Base-by-base conservation (phyloP, 2,113 vertebrate genomes). In the Passer montanus region DNA sequence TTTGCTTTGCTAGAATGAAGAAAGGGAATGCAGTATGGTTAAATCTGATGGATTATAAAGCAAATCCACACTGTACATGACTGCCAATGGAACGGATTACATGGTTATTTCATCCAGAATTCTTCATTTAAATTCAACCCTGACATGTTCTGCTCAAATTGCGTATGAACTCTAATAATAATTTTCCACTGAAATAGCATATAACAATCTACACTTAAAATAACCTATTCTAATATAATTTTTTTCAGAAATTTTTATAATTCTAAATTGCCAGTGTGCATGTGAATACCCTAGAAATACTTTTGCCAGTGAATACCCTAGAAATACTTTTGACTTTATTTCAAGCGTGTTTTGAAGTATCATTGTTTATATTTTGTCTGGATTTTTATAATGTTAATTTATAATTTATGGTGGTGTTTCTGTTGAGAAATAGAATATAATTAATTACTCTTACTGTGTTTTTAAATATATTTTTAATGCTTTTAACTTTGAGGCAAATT, bases 81-180 rank as follows among this genome's bases (percentile, higher is more conserved):
- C 82, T 75, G 21, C 46, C 69, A 60, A 5, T 83, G 58, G 88
- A 87, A 92, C 6, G 35, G 84, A 64, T 92, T 84, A 37, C 35
- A 28, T 1, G 5, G 20, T 28, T 80, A 20, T 69, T 86, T 96
- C 83, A 82, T 53, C 47, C 56, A 73, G 88, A 92, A 77, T 9
- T 63, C 26, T 91, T 88, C 5, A 33, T 72, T 94, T 93, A 94
- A 93, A 87, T 90, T 95, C 62, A 87, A n/a, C 75, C 80, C 90
- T 88, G 58, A 75, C 87, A 68, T 58, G 49, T 77, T 73, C 59
- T 95, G 24, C 21, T 86, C n/a, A 69, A 64, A 56, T 53, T 89
- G n/a, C 14, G 5, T 90, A 52, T 72, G 33, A 47, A 87, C 79
- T 95, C 46, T 89, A 90, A 63, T 27, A 41, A 60, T 78, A 6